A percentile compares a stretch with the other conserved stretches of the same genome.
These are phyloP conservation scores for Aix galericulata DNA, from an alignment of 2,113 vertebrate genomes.

Conservation along the genomic window DNA sequence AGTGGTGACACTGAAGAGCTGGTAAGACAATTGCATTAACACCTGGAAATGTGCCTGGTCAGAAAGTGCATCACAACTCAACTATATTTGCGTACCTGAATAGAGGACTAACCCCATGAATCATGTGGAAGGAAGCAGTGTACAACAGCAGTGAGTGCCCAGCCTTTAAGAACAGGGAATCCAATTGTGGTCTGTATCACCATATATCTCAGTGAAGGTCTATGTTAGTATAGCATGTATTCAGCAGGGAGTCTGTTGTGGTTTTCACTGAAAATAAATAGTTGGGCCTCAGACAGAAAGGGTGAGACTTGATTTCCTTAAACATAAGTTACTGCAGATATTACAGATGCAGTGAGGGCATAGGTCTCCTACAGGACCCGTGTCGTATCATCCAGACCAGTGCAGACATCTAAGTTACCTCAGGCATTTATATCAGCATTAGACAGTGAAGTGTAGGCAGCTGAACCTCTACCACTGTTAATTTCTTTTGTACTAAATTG, in stretches of 20 bases:
- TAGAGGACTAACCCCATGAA: background rate
- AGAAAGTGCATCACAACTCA: background rate
- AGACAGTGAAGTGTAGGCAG: background rate
- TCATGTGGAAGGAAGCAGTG: background rate
- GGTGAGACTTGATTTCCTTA: background rate
- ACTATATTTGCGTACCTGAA: background rate
- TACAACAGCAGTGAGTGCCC: background rate
- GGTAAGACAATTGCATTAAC: background rate
- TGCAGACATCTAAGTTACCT: background rate
- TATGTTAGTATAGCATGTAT: background rate
- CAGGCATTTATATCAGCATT: background rate
- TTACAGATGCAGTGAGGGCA: background rate
- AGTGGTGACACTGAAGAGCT: background rate
- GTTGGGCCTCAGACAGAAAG: background rate
- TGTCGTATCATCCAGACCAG: background rate
- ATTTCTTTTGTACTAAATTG: slow-evolving; percentile 31
- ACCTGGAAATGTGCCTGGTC: background rate
- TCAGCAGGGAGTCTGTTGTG: background rate
- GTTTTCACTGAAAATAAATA: background rate
- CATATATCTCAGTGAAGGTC: background rate
- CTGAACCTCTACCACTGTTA: background rate
- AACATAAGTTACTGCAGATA: background rate
- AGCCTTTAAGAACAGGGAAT: background rate
- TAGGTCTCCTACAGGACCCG: background rate
- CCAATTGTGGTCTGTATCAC: background rate